Evolutionary conservation across 2,797 vertebrate species (phyloP).

Genomic region (Bovichtus variegatus): DNA sequence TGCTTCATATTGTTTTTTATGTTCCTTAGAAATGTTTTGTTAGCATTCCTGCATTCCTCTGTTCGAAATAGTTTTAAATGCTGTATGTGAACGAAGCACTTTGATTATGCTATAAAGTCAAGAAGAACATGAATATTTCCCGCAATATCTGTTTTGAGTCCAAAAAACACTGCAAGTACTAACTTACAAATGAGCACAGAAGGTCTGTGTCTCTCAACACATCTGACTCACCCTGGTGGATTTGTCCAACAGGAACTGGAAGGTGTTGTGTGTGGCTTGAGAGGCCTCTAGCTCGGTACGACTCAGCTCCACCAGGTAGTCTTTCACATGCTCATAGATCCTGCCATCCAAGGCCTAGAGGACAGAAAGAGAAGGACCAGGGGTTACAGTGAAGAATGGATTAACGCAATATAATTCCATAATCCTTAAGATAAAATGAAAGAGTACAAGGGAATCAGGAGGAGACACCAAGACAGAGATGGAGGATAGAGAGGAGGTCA

Average conservation of each 20-base stretch:
- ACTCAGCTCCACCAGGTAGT: slow-evolving; percentile 96
- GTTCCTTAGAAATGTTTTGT: slow-evolving; percentile 7
- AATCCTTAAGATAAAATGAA: slow-evolving; percentile 19
- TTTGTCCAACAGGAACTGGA: slow-evolving; percentile 96
- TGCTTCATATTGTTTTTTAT: background rate
- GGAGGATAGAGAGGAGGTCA: background rate
- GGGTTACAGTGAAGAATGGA: slow-evolving; percentile 24
- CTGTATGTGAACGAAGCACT: background rate
- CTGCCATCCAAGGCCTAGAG: slow-evolving; percentile 93
- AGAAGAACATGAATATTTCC: slow-evolving; percentile 9
- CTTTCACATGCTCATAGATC: slow-evolving; percentile 96
- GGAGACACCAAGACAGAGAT: slow-evolving; percentile 15
- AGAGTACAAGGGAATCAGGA: slow-evolving; percentile 13
- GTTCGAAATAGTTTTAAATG: slow-evolving; percentile 14
- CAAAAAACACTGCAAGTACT: background rate
- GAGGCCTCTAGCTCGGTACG: slow-evolving; percentile 94
- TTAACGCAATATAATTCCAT: slow-evolving; percentile 22
- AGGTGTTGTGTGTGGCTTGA: slow-evolving; percentile 95
- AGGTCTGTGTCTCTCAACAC: slow-evolving; percentile 1
- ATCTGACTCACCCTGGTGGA: slow-evolving; percentile 91
- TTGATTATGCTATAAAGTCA: background rate
- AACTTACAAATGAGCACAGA: background rate
- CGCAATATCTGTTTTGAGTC: background rate
- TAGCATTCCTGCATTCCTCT: background rate
- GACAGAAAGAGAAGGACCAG: slow-evolving; percentile 26